Evolutionary conservation across 2,797 vertebrate genomes (phyloP), one percentile per base, ranked within the genome.

Genomic region (Hydrocynus forskahlii): DNA sequence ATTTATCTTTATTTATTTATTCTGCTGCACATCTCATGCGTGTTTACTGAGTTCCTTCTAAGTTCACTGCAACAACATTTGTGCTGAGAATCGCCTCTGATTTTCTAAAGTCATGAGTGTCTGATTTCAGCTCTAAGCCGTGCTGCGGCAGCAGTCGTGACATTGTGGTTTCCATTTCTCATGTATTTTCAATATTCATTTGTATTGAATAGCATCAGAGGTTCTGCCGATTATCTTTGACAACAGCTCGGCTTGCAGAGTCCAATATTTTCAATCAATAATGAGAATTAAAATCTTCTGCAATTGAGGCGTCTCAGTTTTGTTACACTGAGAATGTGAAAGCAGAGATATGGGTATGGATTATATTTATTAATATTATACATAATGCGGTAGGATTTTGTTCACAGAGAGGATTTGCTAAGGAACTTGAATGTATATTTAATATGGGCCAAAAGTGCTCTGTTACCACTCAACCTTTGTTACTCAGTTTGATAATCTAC

Each of bases 11-110:
- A 12, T 8, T 45, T 45, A 45, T 45, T 52, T 52, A 12, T 55
- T 72, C 23, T 29, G 12, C 16, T n/a, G 29, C 35, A 54, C 23
- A 59, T 59, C 29, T 57, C 1, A 40, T 13, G 16, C 19, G 43
- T 40, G 29, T 57, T 74, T 40, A 57, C 29, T 17, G 50, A 59
- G 35, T 21, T 74, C 0, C 29, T 4, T 40, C 52, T 59, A 9
- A 12, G 43, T 59, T 55, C 17, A 25, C 54, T 59, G 52, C 29
- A 40, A 74, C 10, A 59, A 40, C 38, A 45, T 68, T 55, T 78
- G 54, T 78, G 45, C 59, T 54, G 75, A 54, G 63, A 25, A 67
- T 67, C 23, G 23, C 25, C 40, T 76, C n/a, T 77, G 43, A 40
- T 35, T 54, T 55, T 29, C 45, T 57, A n/a, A 77, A 68, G 62